Evolutionary conservation across 35 echinoderm and acorn worm genomes (phyloP), one percentile per base, ranked within the genome.

Genomic region (Holothuria glaberrima): DNA sequence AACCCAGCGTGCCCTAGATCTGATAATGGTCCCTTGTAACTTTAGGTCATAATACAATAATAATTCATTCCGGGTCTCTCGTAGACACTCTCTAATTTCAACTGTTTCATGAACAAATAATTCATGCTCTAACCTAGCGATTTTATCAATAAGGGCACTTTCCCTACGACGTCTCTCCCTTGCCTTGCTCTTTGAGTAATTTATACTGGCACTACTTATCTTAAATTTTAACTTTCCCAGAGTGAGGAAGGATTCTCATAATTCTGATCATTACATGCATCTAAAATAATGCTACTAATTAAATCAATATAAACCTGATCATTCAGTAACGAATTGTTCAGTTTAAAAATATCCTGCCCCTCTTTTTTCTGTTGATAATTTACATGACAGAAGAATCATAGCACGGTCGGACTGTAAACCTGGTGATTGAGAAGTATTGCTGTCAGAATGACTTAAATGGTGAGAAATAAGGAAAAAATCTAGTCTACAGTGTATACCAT

Each of bases 381-480:
- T 28, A 58, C 28, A 5, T 27, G 48, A 58, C 25, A 60, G 50
- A 20, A 12, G 18, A 22, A 82, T 82, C 17, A 59, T 50, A 59
- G 71, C 32, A 38, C 58, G 50, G 31, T 82, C 27, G 4, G 79
- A 82, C 46, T 60, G 79, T 19, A 82, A 30, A 82, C 79, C 79
- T 14, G 26, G 54, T 56, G 30, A 82, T n/a, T 50, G 25, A 2
- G 21, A 30, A 57, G 50, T 48, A 0, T 82, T 29, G 26, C 20
- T 82, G 9, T 59, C 50, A 29, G 9, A 28, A 28, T 82, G 46
- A n/a, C 6, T 16, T 29, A 82, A 21, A 26, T 58, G 36, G 44
- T 50, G 7, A 82, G 79, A 56, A 82, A 59, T n/a, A 50, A 82
- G 7, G 13, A 9, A 82, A 82, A 30, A 82, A 56, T 82, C 79